Evolutionary conservation across 2,113 vertebrate species (phyloP).

Genomic region (Salvelinus fontinalis): DNA sequence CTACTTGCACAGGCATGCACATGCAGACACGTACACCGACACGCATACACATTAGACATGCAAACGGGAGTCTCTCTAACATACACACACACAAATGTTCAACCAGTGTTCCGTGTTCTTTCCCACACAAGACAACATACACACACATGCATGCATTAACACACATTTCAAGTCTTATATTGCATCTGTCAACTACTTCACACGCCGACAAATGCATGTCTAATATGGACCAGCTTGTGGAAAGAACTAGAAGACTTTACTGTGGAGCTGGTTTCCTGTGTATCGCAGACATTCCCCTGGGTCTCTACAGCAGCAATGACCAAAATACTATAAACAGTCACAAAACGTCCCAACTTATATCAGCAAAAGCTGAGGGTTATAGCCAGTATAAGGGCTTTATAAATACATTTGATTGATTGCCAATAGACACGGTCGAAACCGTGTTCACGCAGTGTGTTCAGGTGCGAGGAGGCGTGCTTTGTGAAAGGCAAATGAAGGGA

Average conservation of each 20-base stretch:
- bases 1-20: conserved; percentile 27
- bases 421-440: neutral
- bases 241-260: neutral
- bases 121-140: neutral
- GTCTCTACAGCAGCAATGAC: neutral
- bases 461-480: neutral
- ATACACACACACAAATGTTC: neutral
- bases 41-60: neutral
- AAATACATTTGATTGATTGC: too few relatives aligned
- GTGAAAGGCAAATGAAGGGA: conserved; percentile 35
- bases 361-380: neutral
- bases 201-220: neutral
- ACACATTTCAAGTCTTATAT: neutral
- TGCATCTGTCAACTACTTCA: neutral
- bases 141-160: neutral
- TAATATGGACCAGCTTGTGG: neutral
- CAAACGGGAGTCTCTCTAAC: neutral
- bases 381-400: neutral
- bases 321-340: neutral
- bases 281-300: neutral
- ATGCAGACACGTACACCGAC: neutral
- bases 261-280: neutral
- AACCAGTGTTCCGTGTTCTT: too few relatives aligned
- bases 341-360: neutral
- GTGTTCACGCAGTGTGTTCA: neutral